Evolutionary conservation across 2,888 invertebrate genomes (phyloP).

Genomic region (Drosophila prostipennis): DNA sequence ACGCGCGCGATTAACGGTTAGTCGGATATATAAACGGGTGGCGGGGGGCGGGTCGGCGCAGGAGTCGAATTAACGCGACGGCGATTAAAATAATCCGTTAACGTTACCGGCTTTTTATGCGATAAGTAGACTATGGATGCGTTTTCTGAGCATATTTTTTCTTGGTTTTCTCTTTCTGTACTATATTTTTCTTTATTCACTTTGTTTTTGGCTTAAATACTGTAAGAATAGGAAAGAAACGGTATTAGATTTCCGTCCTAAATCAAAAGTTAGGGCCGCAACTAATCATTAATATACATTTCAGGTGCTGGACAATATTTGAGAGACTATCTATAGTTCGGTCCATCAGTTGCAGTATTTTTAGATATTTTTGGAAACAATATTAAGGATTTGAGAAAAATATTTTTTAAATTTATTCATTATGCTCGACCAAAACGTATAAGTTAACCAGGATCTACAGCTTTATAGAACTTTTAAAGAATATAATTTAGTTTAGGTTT

Average conservation of each 20-base stretch:
- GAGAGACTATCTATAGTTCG: too few species aligned
- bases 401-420: too few species aligned
- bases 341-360: too few species aligned
- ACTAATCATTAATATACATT: not conserved
- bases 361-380: too few species aligned
- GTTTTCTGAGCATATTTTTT: slow-evolving; percentile 22
- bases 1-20: slow-evolving; percentile 28
- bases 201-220: slow-evolving; percentile 19
- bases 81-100: slow-evolving; percentile 21
- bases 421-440: too few species aligned
- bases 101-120: slow-evolving; percentile 7
- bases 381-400: too few species aligned
- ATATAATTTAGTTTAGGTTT: too few species aligned
- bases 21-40: slow-evolving; percentile 10
- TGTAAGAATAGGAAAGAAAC: slow-evolving; percentile 7
- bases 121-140: slow-evolving; percentile 23
- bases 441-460: too few species aligned
- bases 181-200: slow-evolving; percentile 1
- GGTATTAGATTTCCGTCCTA: not conserved
- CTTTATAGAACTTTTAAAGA: too few species aligned
- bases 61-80: slow-evolving; percentile 20
- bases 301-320: too few species aligned
- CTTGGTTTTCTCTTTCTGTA: slow-evolving; percentile 15
- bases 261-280: slow-evolving; percentile 36
- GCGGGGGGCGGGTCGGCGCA: slow-evolving; percentile 10